Evolutionary conservation across 2,797 vertebrate species (phyloP), one percentile per base, ranked within the genome.

Genomic region (Sandelia bainsii): DNA sequence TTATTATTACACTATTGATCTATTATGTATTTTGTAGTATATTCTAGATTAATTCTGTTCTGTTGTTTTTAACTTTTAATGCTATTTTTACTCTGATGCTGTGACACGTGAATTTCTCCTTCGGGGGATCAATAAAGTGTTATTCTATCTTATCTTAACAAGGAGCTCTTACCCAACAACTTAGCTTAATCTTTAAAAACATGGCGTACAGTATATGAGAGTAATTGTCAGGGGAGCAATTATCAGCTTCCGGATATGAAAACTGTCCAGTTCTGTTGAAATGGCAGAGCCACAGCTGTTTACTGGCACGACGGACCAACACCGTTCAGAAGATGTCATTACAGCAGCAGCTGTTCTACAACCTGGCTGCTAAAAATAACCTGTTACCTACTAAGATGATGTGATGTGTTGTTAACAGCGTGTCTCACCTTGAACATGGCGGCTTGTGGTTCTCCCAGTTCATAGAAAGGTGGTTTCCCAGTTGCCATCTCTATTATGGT

Each of bases 401-500:
- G 61, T 56, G 20, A 44, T 19, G 4, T 22, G 6, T 8, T 7
- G 2, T 23, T 45, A 39, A 46, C 6, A 13, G 20, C 2, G 29
- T 40, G 11, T 81, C 94, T 94, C 85, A 99, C 98, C 97, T 99
- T 99, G 91, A 99, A 99, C 98, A 99, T 99, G n/a, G 98, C 98
- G 44, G 98, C 98, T 82, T 99, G 98, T 0, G 98, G 98, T 63
- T 99, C 98, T 82, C 98, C 98, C 69, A 99, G 94, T 63, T 99
- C 98, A 60, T 99, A 97, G 89, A 99, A 99, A 0, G 98, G 98
- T 6, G 98, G 98, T 76, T 97, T 99, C 54, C 98, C 97, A 3
- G 98, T 99, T 19, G 98, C 98, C 98, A 99, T 99, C 89, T 99
- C 98, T 48, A 99, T 99, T 87, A 99, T 98, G 1, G 98, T 99